A percentile compares a stretch with the other conserved stretches of the same genome.
Evolutionary conservation across 2,113 vertebrate species (phyloP).

Genomic region (Motacilla alba): DNA sequence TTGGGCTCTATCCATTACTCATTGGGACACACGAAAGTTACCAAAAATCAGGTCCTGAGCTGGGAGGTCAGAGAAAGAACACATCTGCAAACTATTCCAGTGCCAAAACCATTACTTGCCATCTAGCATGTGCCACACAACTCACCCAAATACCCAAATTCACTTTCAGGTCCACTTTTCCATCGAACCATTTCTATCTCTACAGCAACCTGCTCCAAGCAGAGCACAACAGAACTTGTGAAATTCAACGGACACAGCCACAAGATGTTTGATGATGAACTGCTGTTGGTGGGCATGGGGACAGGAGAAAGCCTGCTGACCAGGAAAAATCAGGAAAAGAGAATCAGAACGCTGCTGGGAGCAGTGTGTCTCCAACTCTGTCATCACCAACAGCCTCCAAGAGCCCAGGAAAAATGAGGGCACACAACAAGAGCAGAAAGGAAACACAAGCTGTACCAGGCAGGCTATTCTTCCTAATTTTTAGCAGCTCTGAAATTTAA

Average conservation of each 20-base stretch:
- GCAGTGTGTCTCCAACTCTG: fast-evolving
- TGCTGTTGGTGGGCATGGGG: neutral
- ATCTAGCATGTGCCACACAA: neutral
- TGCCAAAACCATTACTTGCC: neutral
- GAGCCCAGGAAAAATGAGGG: neutral
- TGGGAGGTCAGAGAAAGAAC: neutral
- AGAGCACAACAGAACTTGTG: neutral
- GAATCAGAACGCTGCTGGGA: neutral
- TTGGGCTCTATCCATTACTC: neutral
- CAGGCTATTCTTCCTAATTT: neutral
- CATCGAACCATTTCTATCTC: neutral
- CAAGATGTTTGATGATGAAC: neutral
- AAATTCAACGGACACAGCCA: neutral
- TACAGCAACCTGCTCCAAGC: neutral
- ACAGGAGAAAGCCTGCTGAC: neutral
- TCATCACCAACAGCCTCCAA: neutral
- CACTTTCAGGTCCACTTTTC: neutral
- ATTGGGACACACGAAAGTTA: neutral
- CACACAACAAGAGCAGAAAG: neutral
- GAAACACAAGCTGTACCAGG: neutral
- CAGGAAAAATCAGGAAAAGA: neutral
- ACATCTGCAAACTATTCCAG: neutral
- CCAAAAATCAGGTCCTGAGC: neutral
- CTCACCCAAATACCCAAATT: neutral
- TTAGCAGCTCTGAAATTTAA: neutral